Percentiles rank a stretch among this genome's conserved stretches.
phyloP scores from a whole-genome alignment of 2,888 invertebrate species.

The Erynnis tages region DNA sequence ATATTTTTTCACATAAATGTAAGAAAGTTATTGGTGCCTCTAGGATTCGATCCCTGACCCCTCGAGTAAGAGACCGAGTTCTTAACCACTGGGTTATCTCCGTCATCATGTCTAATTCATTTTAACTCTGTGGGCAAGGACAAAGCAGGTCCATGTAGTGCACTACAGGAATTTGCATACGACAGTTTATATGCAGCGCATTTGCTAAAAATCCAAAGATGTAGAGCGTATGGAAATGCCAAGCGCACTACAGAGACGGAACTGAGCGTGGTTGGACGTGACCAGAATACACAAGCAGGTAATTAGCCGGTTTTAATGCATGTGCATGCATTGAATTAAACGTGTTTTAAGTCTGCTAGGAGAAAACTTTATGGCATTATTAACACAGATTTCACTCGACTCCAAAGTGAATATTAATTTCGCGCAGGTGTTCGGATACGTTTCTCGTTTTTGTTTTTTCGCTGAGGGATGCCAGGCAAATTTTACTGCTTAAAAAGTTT shows the following conservation, averaged over 20 bases:
- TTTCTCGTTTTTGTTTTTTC: no score
- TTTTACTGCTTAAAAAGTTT: no score
- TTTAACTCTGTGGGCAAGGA: background rate
- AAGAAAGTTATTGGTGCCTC: no score
- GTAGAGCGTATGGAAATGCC: constrained; percentile 20
- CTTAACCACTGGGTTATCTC: no score
- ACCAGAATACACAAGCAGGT: constrained; percentile 20
- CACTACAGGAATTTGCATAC: constrained; percentile 14
- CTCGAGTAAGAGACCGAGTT: no score
- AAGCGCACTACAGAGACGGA: constrained; percentile 4
- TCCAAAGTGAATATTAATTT: no score
- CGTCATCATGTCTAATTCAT: background rate
- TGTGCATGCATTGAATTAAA: constrained; percentile 26
- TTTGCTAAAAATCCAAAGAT: constrained; percentile 17
- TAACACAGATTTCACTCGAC: background rate
- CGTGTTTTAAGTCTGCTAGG: constrained; percentile 3
- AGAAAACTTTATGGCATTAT: background rate
- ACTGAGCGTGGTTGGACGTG: constrained; percentile 11
- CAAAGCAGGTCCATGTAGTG: constrained; percentile 9
- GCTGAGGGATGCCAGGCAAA: background rate
- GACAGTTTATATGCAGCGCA: constrained; percentile 12
- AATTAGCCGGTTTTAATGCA: constrained; percentile 23
- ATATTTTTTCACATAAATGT: no score
- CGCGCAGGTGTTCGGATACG: no score
- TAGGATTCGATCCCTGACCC: no score